Conservation (phyloP, 2,797 vertebrate genomes). For the Nannoperca obscura region DNA sequence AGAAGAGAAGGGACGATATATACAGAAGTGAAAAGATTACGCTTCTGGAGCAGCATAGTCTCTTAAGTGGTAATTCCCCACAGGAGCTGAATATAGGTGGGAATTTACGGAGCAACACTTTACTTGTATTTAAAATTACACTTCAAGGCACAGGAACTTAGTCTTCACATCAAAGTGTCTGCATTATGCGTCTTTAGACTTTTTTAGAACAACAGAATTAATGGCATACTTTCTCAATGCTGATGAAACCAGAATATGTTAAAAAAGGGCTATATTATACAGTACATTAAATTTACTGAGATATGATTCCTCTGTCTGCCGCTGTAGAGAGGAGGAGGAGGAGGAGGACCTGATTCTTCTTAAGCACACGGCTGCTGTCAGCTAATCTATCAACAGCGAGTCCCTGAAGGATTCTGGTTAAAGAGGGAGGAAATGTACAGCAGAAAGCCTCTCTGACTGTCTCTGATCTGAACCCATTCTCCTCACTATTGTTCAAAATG, state of each 20-base stretch:
- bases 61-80: conserved; percentile 12
- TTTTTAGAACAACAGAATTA: conserved; percentile 15
- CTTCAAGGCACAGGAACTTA: conserved; percentile 12
- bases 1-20: not conserved
- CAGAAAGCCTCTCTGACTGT: conserved; percentile 29
- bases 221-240: not conserved
- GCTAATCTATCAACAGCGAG: conserved; percentile 59
- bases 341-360: conserved; percentile 47
- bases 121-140: conserved; percentile 31
- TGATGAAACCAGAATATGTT: conserved; percentile 19
- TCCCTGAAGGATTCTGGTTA: conserved; percentile 39
- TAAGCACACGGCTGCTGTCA: conserved; percentile 52
- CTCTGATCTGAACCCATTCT: conserved; percentile 43
- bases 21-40: not conserved
- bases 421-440: conserved; percentile 19
- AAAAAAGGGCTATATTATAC: conserved; percentile 23
- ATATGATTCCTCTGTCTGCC: conserved; percentile 9
- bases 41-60: not conserved
- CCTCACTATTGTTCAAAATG: conserved; percentile 47
- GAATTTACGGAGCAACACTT: conserved; percentile 28
- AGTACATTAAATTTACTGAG: conserved; percentile 34
- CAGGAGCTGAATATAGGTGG: conserved; percentile 26
- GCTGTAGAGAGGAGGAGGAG: conserved; percentile 6
- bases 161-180: conserved; percentile 33
- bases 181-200: conserved; percentile 10